Conservation (phyloP, 1,140 invertebrate genomes). For the Drosophila lowei region DNA sequence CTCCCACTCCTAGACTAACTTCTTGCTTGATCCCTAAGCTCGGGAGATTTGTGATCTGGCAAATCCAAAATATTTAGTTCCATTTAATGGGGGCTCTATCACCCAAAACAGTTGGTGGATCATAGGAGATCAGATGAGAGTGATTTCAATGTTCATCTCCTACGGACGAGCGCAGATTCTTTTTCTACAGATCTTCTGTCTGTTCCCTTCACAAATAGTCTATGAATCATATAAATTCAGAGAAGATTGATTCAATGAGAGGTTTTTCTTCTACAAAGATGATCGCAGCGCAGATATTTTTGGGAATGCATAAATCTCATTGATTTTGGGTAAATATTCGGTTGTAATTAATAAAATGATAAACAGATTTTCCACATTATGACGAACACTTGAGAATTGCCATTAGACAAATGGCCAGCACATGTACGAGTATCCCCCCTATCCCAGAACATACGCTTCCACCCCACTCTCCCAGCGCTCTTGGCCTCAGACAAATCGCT, state of each 20-base stretch:
- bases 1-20: constrained; percentile 49
- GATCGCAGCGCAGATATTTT: constrained; percentile 9
- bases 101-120: constrained; percentile 48
- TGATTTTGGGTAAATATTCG: constrained; percentile 40
- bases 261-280: background rate
- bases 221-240: no score
- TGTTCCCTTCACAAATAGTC: no score
- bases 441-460: background rate
- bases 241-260: constrained; percentile 4
- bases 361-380: constrained; percentile 67
- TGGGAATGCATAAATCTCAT: constrained; percentile 25
- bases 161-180: no score
- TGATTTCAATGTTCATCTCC: background rate
- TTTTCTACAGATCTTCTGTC: no score
- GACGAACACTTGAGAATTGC: constrained; percentile 44
- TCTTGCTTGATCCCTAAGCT: constrained; percentile 44
- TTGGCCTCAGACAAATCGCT: constrained; percentile 68
- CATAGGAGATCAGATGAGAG: background rate
- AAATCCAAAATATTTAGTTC: constrained; percentile 71
- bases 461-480: constrained; percentile 5
- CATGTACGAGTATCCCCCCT: constrained; percentile 16
- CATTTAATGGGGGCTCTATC: constrained; percentile 44
- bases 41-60: constrained; percentile 6
- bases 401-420: constrained; percentile 65
- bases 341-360: constrained; percentile 69